These are phyloP conservation scores for Dasysyrphus tricinctus DNA, from an alignment of 2,888 invertebrate species.

Conservation along the genomic window DNA sequence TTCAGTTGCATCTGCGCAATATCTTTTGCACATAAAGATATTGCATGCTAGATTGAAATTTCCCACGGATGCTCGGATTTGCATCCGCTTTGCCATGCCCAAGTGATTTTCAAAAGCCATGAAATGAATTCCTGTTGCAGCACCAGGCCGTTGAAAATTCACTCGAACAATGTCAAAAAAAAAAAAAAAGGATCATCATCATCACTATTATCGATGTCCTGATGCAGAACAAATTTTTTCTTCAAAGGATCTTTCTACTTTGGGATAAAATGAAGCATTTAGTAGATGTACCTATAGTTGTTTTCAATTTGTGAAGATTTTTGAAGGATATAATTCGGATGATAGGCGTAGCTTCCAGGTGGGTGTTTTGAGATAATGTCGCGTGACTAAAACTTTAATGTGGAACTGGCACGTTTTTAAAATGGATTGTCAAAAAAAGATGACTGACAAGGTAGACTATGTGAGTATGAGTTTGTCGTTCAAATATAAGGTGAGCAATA, in stretches of 20 bases:
- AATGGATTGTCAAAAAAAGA: constrained; percentile 20
- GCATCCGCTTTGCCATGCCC: constrained; percentile 72
- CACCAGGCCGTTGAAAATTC: constrained; percentile 75
- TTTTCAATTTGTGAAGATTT: constrained; percentile 37
- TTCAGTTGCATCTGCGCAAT: constrained; percentile 53
- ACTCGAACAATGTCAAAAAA: constrained; percentile 43
- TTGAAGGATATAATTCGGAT: constrained; percentile 65
- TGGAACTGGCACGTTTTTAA: constrained; percentile 69
- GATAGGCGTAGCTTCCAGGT: constrained; percentile 73
- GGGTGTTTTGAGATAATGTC: constrained; percentile 72
- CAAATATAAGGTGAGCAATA: constrained; percentile 19
- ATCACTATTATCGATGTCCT: constrained; percentile 69
- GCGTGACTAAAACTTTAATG: constrained; percentile 72
- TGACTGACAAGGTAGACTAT: constrained; percentile 5
- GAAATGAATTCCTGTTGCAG: constrained; percentile 41
- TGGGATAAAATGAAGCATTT: constrained; percentile 24
- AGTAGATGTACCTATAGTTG: constrained; percentile 11
- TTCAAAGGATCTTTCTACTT: constrained; percentile 1
- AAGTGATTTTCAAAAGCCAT: constrained; percentile 70
- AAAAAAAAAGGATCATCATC: constrained; percentile 37
- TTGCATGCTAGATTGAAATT: constrained; percentile 55
- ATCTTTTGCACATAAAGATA: constrained; percentile 1
- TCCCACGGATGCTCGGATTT: constrained; percentile 71
- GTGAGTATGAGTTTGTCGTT: constrained; percentile 1
- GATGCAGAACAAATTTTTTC: constrained; percentile 64